Evolutionary conservation across 1,140 invertebrate genomes (phyloP).

Genomic region (Acromyrmex echinatior): DNA sequence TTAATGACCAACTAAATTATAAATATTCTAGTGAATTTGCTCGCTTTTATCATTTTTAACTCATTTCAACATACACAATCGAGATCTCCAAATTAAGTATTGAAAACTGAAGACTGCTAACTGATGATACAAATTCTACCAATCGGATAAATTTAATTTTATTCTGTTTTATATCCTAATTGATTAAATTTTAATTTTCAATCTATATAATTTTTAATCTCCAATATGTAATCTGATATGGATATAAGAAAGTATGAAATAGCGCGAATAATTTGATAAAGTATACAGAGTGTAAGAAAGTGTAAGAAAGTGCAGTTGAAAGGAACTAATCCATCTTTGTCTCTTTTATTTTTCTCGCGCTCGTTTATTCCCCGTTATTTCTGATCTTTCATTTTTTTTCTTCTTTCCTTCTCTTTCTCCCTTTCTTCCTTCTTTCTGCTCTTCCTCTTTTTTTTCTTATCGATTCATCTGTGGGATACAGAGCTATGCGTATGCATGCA

Average conservation of each 20-base stretch:
- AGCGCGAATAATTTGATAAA: background rate
- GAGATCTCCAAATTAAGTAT: no score
- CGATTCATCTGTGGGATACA: constrained; percentile 63
- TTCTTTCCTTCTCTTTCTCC: constrained; percentile 47
- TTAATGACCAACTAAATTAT: no score
- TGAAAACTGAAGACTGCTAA: no score
- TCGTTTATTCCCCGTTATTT: background rate
- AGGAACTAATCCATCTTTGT: background rate
- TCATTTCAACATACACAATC: no score
- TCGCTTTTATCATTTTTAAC: no score
- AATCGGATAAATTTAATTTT: no score
- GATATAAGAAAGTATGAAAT: background rate
- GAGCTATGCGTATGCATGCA: constrained; percentile 64
- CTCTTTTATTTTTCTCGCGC: constrained; percentile 12
- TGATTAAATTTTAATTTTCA: no score
- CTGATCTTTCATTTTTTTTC: background rate
- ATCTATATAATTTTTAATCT: no score
- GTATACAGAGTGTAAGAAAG: background rate
- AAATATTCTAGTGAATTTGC: no score
- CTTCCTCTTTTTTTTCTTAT: background rate
- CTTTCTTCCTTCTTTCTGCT: constrained; percentile 12
- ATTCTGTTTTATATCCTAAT: no score
- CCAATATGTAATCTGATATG: no score
- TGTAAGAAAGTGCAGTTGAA: background rate
- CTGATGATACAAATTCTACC: no score